Evolutionary conservation across 2,797 vertebrate species (phyloP), one percentile per base, ranked within the genome.

Genomic region (Gorsachius magnificus): DNA sequence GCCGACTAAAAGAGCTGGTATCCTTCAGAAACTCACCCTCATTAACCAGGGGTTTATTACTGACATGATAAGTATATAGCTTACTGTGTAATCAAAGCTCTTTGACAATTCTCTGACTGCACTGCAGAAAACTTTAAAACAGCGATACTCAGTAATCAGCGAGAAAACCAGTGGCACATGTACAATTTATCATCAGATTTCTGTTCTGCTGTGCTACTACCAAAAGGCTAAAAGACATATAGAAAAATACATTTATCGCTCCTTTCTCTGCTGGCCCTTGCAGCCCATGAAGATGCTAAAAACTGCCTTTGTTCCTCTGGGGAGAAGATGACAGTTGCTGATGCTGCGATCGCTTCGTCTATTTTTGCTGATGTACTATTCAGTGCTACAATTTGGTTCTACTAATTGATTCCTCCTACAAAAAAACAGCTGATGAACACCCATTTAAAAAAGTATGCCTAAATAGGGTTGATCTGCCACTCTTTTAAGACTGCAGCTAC

Each of bases 331-430:
- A 76, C 65, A 88, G 63, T 33, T 83, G 60, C 74, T 93, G 86
- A 83, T 77, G 72, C 50, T 86, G 60, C 68, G 88, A 92, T 90
- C 0, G 3, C 70, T 96, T 92, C 13, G 54, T 95, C 94, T 96
- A 87, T 93, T 97, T 96, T 93, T 95, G 89, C 88, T 89, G 89
- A 94, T 82, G 89, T 88, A 87, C 95, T 93, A 66, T 87, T 95
- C 76, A 93, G 74, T 70, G 82, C 54, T 80, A 91, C 60, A 92
- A 46, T 92, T 93, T 74, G 26, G 58, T 63, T 71, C 83, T 75
- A 82, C 94, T 89, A 96, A 95, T 77, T 91, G 68, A 95, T 92
- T 96, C 95, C 95, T 95, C 95, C 96, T 84, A 96, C 95, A 79
- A 87, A 82, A 95, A 95, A 93, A 65, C 84, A 95, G 88, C 74